phyloP scores from a whole-genome alignment of 2,797 vertebrate genomes.

The Rhabdomys pumilio region DNA sequence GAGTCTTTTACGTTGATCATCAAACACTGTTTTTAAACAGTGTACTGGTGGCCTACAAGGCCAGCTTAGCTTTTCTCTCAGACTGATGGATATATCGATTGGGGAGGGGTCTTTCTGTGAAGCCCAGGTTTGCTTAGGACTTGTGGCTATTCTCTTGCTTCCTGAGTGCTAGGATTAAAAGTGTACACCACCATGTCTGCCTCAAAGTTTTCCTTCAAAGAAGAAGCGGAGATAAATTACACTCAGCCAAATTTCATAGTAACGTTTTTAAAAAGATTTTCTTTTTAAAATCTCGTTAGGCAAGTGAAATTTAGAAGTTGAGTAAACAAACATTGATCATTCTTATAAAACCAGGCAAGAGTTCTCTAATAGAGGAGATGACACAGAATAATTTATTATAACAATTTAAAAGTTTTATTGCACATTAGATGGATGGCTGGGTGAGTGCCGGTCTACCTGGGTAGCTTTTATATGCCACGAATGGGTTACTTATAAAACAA shows the following conservation, averaged over 20 bases:
- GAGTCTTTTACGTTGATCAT: slow-evolving; percentile 15
- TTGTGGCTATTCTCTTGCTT: neutral
- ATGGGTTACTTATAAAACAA: slow-evolving; percentile 86
- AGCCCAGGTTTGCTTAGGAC: neutral
- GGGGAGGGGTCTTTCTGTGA: neutral
- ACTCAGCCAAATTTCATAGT: slow-evolving; percentile 51
- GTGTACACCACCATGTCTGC: neutral
- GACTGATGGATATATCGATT: neutral
- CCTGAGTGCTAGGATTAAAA: neutral
- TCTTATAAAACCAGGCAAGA: slow-evolving; percentile 26
- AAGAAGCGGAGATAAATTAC: slow-evolving; percentile 13
- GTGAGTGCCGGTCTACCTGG: slow-evolving; percentile 81
- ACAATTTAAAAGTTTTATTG: slow-evolving; percentile 46
- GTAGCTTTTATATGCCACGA: slow-evolving; percentile 85
- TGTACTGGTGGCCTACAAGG: neutral
- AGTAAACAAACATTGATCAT: slow-evolving; percentile 47
- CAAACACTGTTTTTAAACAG: slow-evolving; percentile 1
- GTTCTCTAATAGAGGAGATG: slow-evolving; percentile 45
- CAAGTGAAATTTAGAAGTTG: slow-evolving; percentile 60
- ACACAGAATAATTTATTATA: slow-evolving; percentile 38
- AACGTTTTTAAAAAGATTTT: neutral
- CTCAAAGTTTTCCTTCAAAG: neutral
- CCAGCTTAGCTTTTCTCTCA: slow-evolving; percentile 38
- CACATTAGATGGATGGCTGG: slow-evolving; percentile 78
- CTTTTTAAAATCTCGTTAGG: slow-evolving; percentile 62